These are phyloP conservation scores for Elysia crispata DNA, from an alignment of 2,888 invertebrate genomes.

Conservation along the genomic window DNA sequence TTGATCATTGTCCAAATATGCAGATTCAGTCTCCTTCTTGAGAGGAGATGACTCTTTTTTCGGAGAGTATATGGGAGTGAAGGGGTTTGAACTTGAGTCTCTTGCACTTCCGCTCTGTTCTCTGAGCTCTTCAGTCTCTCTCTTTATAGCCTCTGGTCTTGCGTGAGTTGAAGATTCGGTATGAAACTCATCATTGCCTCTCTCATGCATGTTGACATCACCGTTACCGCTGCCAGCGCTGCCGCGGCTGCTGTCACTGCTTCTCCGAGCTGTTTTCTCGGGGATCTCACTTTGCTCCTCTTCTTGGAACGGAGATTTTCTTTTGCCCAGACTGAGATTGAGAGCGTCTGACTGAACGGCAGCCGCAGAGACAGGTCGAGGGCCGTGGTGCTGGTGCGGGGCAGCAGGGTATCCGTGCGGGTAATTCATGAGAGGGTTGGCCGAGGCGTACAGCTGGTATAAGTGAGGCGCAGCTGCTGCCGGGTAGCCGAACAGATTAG, in stretches of 20 bases:
- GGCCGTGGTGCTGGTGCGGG: neutral
- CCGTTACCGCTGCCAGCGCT: neutral
- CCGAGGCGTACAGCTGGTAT: slow-evolving; percentile 59
- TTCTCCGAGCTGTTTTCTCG: neutral
- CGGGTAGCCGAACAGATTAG: slow-evolving; percentile 49
- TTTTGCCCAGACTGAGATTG: slow-evolving; percentile 58
- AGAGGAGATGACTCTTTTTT: slow-evolving; percentile 24
- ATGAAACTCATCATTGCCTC: too few relatives aligned
- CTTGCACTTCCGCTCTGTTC: slow-evolving; percentile 26
- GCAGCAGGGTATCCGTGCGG: slow-evolving; percentile 12
- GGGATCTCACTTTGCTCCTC: neutral
- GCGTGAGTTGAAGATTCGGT: too few relatives aligned
- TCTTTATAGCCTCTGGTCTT: neutral
- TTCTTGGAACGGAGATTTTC: slow-evolving; percentile 31
- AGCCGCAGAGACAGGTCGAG: slow-evolving; percentile 41
- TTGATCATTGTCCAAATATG: neutral
- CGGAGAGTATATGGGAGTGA: slow-evolving; percentile 22
- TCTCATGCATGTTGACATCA: too few relatives aligned
- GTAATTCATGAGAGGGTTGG: slow-evolving; percentile 51
- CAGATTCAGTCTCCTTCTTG: neutral
- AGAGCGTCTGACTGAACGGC: slow-evolving; percentile 67
- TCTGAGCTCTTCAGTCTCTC: slow-evolving; percentile 36
- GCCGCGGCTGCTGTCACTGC: neutral
- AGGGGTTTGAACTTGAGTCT: slow-evolving; percentile 26
- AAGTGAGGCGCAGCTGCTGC: slow-evolving; percentile 51